These are phyloP conservation scores for Spilogale gracilis DNA, from an alignment of 2,113 vertebrate genomes.

Conservation along the genomic window DNA sequence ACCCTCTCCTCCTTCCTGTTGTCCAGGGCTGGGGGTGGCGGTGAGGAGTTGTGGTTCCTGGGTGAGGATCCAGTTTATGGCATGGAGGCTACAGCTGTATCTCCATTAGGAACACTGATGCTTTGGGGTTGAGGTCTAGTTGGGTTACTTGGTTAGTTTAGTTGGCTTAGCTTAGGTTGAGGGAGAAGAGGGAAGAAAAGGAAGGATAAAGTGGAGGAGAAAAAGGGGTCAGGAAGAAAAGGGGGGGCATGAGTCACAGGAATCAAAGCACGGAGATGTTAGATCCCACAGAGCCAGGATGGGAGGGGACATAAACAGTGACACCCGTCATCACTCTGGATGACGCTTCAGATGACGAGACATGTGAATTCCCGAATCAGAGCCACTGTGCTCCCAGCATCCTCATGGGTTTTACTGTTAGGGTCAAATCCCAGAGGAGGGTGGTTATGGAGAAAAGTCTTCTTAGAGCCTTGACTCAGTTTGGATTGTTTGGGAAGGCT, in stretches of 20 bases:
- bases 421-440: not conserved
- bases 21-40: not conserved
- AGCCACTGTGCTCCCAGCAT: not conserved
- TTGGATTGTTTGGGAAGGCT: constrained; percentile 56
- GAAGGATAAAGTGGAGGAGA: not conserved
- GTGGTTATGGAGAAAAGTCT: not conserved
- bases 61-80: not conserved
- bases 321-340: not conserved
- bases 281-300: not conserved
- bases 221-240: not conserved
- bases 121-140: not conserved
- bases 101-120: not conserved
- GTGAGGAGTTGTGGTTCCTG: not conserved
- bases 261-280: not conserved
- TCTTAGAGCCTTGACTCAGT: not conserved
- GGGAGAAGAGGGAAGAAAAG: not conserved
- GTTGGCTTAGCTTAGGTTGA: not conserved
- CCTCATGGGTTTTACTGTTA: not conserved
- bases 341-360: not conserved
- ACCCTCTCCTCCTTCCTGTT: not conserved
- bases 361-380: not conserved
- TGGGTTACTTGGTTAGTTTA: not conserved
- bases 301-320: not conserved
- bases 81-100: not conserved
- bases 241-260: not conserved